Conservation (phyloP, 2,888 invertebrate genomes). For the Trissonchulus sp. region DNA sequence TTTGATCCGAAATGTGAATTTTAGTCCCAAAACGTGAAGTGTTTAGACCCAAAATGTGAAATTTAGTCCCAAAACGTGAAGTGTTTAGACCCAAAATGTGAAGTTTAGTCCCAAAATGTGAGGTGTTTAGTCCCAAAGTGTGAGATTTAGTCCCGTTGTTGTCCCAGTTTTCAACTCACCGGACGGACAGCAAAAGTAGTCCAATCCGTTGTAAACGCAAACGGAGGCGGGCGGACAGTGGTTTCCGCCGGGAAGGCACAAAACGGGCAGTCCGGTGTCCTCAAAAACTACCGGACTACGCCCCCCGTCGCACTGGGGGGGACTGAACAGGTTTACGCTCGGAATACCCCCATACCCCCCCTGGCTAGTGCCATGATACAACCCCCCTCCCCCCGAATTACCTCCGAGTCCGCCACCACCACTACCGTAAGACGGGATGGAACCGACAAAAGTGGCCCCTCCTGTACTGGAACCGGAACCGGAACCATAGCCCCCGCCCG, state of each 20-base stretch:
- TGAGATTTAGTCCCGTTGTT: no score
- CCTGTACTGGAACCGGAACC: slow-evolving; percentile 16
- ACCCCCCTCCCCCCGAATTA: background rate
- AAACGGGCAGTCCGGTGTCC: slow-evolving; percentile 43
- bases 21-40: no score
- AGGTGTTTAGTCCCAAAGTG: no score
- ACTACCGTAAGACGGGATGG: no score
- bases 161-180: no score
- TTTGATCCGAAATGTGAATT: no score
- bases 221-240: slow-evolving; percentile 32
- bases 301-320: slow-evolving; percentile 15
- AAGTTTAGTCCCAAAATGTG: no score
- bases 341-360: background rate
- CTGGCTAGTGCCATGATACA: background rate
- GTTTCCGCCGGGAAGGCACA: slow-evolving; percentile 49
- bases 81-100: no score
- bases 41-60: no score
- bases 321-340: background rate
- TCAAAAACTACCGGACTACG: slow-evolving; percentile 34
- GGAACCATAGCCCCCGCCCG: background rate
- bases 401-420: no score
- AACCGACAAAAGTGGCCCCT: no score
- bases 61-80: no score
- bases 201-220: slow-evolving; percentile 32
- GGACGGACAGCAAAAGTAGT: slow-evolving; percentile 31